Conservation (phyloP, 2,113 vertebrate species). For the Cryptotis parvus region DNA sequence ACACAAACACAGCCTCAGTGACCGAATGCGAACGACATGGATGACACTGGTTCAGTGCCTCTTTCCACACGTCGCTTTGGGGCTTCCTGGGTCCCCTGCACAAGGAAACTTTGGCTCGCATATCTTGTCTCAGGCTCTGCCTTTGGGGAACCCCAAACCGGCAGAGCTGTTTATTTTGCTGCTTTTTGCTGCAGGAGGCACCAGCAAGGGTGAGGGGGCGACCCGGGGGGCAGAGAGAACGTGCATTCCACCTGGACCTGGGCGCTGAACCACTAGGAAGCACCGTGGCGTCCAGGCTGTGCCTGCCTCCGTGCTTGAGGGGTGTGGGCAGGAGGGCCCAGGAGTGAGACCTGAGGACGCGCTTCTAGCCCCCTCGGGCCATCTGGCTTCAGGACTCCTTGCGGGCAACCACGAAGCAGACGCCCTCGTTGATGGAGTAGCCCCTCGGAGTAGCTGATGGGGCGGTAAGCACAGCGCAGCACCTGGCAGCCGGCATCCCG, state of each 20-base stretch:
- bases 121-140: not conserved
- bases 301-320: not conserved
- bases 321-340: no score
- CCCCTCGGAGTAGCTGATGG: not conserved
- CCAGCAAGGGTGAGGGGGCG: not conserved
- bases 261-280: not conserved
- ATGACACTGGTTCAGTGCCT: no score
- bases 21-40: no score
- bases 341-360: not conserved
- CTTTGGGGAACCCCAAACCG: not conserved
- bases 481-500: constrained; percentile 21
- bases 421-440: not conserved
- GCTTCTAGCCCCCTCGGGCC: no score
- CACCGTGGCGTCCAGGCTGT: not conserved
- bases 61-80: rapidly evolving
- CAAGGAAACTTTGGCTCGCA: not conserved
- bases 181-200: not conserved
- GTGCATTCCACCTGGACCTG: not conserved
- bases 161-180: not conserved
- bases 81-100: not conserved
- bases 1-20: no score
- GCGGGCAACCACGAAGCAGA: not conserved
- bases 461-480: not conserved
- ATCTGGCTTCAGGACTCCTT: not conserved
- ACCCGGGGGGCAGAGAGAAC: no score